phyloP scores from a whole-genome alignment of 1,140 invertebrate genomes.

The Drosophila ogumai region DNA sequence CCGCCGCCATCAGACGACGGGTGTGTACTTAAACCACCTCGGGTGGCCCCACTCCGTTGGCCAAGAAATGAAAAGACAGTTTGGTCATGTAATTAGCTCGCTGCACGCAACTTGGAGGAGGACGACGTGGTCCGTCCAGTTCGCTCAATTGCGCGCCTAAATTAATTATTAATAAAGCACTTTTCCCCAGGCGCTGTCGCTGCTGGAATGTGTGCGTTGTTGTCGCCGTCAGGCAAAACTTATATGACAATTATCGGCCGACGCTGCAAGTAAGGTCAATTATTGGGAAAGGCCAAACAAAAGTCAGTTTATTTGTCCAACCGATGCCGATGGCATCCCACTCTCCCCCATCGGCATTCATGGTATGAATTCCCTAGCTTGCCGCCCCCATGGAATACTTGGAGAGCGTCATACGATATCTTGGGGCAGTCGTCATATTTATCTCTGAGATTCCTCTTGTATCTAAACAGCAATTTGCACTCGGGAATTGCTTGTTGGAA shows the following conservation, averaged over 20 bases:
- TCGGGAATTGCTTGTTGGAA: slow-evolving; percentile 21
- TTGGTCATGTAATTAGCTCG: slow-evolving; percentile 69
- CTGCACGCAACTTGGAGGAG: slow-evolving; percentile 40
- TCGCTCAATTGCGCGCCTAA: slow-evolving; percentile 59
- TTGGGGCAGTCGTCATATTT: slow-evolving; percentile 3
- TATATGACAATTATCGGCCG: slow-evolving; percentile 52
- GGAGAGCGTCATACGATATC: slow-evolving; percentile 22
- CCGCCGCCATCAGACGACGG: slow-evolving; percentile 2
- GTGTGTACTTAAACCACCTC: slow-evolving; percentile 39
- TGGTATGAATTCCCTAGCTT: slow-evolving; percentile 4
- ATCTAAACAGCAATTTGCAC: slow-evolving; percentile 64
- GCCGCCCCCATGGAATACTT: neutral
- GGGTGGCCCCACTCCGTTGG: slow-evolving; percentile 12
- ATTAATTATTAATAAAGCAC: slow-evolving; percentile 74
- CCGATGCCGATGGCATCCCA: slow-evolving; percentile 26
- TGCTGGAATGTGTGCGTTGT: slow-evolving; percentile 39
- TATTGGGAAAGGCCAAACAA: slow-evolving; percentile 66
- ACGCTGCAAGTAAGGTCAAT: slow-evolving; percentile 57
- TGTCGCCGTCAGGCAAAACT: slow-evolving; percentile 23
- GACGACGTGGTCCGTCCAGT: slow-evolving; percentile 14
- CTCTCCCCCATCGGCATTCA: slow-evolving; percentile 4
- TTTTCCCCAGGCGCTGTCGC: slow-evolving; percentile 46
- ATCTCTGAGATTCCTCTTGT: slow-evolving; percentile 32
- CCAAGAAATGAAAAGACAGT: slow-evolving; percentile 70
- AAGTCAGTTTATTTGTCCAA: slow-evolving; percentile 49